Percentiles rank a stretch among this genome's conserved stretches.
Conservation (phyloP, 2,888 invertebrate genomes). For the Trichacis sp. region DNA sequence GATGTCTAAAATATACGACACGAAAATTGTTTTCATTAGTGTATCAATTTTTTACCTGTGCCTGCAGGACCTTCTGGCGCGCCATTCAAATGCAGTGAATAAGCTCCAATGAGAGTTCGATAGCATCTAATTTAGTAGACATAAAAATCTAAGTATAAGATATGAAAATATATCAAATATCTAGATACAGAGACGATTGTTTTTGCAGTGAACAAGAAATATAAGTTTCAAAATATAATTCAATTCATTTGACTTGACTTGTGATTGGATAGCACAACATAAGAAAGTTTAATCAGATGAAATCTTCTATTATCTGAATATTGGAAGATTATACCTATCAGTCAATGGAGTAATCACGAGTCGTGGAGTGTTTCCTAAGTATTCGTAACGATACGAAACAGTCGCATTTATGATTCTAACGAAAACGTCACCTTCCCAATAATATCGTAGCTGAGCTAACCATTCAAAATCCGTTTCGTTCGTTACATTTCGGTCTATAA, state of each 20-base stretch:
- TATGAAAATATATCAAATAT: too few species aligned
- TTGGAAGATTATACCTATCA: conserved; percentile 70
- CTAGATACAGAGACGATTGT: too few species aligned
- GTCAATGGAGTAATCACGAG: conserved; percentile 82
- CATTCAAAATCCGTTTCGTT: conserved; percentile 85
- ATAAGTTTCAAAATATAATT: too few species aligned
- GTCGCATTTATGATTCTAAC: conserved; percentile 85
- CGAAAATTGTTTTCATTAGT: too few species aligned
- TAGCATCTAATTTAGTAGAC: conserved; percentile 77
- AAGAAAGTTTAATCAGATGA: not conserved
- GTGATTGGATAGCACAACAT: too few species aligned
- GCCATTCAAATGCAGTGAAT: conserved; percentile 86
- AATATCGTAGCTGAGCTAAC: conserved; percentile 86
- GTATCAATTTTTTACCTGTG: too few species aligned
- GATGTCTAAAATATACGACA: too few species aligned
- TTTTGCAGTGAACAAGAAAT: too few species aligned
- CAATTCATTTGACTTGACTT: too few species aligned
- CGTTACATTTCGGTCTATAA: conserved; percentile 75
- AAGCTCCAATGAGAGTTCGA: conserved; percentile 85
- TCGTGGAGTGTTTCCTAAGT: conserved; percentile 83
- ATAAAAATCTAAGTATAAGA: too few species aligned
- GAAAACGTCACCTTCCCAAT: conserved; percentile 77
- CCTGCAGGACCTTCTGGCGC: conserved; percentile 88
- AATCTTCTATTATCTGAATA: not conserved
- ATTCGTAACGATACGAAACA: conserved; percentile 86